These are phyloP conservation scores for Atherinosoma microstoma DNA, from an alignment of 2,797 vertebrate species.

Conservation along the genomic window DNA sequence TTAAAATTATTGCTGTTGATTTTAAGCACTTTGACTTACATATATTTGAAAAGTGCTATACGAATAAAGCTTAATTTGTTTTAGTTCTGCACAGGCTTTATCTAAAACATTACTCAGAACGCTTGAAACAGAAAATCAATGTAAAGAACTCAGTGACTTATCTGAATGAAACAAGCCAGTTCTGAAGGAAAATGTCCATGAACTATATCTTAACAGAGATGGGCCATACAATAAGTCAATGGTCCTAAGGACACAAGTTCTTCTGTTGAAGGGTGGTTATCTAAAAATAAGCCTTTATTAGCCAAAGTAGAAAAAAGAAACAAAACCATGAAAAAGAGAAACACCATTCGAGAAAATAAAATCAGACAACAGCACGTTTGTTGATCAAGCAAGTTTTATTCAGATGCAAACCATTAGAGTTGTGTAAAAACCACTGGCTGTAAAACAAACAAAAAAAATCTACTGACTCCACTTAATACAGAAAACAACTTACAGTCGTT, in stretches of 20 bases:
- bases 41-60: neutral
- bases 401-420: neutral
- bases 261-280: neutral
- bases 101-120: too few species aligned
- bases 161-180: neutral
- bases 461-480: neutral
- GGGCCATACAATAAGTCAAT: neutral
- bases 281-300: neutral
- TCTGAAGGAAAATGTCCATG: neutral
- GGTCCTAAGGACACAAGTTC: neutral
- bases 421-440: too few species aligned
- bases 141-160: too few species aligned
- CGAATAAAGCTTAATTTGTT: neutral
- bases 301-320: neutral
- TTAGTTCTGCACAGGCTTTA: neutral
- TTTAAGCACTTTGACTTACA: neutral
- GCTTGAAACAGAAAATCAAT: too few species aligned
- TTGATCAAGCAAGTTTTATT: neutral
- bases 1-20: neutral
- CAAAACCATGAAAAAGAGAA: neutral
- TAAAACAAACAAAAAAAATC: neutral
- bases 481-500: neutral
- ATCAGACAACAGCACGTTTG: neutral
- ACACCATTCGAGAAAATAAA: neutral
- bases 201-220: neutral